Conservation (phyloP, 1,140 invertebrate genomes). For the Hyles vespertilio region DNA sequence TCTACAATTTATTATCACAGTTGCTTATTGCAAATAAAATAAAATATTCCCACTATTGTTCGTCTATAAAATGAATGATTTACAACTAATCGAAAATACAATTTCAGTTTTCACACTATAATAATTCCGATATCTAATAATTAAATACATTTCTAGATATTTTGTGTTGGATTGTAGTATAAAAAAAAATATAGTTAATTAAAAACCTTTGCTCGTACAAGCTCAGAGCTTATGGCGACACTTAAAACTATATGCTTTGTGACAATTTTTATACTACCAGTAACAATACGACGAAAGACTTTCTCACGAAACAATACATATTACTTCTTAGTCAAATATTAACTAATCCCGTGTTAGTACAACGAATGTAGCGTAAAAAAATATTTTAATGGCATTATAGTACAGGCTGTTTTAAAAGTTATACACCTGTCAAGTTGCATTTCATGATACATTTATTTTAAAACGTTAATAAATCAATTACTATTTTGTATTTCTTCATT, state of each 20-base stretch:
- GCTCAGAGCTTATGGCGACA: conserved; percentile 34
- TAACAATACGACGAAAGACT: conserved; percentile 3
- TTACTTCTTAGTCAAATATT: conserved; percentile 10
- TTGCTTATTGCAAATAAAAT: conserved; percentile 41
- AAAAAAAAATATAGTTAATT: conserved; percentile 8
- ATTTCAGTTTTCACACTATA: too few species aligned
- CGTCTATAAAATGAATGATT: too few species aligned
- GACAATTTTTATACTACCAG: conserved; percentile 12
- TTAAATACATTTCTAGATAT: too few species aligned
- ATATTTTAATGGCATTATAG: conserved; percentile 21
- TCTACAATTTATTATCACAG: conserved; percentile 50
- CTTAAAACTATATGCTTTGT: conserved; percentile 41
- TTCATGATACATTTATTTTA: neutral
- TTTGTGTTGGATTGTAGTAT: too few species aligned
- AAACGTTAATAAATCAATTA: too few species aligned
- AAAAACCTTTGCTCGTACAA: conserved; percentile 19
- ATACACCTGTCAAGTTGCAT: neutral
- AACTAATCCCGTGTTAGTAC: conserved; percentile 20
- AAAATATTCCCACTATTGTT: conserved; percentile 4
- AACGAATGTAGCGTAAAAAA: conserved; percentile 15
- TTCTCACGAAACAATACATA: neutral
- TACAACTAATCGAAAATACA: too few species aligned
- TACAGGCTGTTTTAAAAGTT: conserved; percentile 4
- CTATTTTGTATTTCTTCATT: too few species aligned
- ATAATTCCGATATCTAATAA: too few species aligned